Evolutionary conservation across 2,888 invertebrate species (phyloP).

Genomic region (Dysmachus trigonus): DNA sequence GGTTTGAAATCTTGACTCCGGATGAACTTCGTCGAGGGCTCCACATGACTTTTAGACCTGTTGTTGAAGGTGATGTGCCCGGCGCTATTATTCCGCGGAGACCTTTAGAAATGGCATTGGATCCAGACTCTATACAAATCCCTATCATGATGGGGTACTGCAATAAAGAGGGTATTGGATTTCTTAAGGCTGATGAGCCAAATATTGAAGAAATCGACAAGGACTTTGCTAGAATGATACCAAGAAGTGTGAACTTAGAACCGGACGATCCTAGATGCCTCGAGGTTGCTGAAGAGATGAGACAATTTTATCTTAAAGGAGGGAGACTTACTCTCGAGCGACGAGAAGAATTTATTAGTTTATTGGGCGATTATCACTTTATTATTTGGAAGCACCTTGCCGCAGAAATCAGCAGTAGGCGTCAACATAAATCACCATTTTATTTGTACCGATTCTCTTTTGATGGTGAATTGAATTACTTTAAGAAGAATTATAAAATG

Average conservation of each 20-base stretch:
- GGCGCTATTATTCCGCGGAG: conserved; percentile 55
- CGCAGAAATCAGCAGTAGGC: conserved; percentile 55
- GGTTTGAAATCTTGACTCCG: conserved; percentile 53
- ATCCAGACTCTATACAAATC: conserved; percentile 63
- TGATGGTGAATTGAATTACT: conserved; percentile 67
- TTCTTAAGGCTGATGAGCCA: conserved; percentile 53
- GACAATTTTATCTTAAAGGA: conserved; percentile 65
- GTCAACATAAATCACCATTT: conserved; percentile 61
- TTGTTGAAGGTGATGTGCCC: conserved; percentile 53
- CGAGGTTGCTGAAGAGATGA: conserved; percentile 54
- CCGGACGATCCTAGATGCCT: conserved; percentile 51
- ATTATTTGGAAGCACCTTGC: conserved; percentile 56
- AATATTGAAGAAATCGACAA: conserved; percentile 55
- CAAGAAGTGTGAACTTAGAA: conserved; percentile 55
- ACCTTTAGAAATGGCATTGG: conserved; percentile 65
- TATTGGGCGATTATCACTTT: conserved; percentile 66
- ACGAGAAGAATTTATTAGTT: conserved; percentile 64
- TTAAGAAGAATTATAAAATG: conserved; percentile 65
- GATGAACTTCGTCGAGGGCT: conserved; percentile 58
- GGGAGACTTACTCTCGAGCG: conserved; percentile 59
- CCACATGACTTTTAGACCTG: conserved; percentile 58
- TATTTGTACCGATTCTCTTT: conserved; percentile 71
- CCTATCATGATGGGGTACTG: conserved; percentile 68
- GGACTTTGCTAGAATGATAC: conserved; percentile 59
- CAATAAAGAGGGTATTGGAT: conserved; percentile 67